Base-by-base conservation (phyloP, 2,888 invertebrate genomes). In the Hemistola chrysoprasaria region DNA sequence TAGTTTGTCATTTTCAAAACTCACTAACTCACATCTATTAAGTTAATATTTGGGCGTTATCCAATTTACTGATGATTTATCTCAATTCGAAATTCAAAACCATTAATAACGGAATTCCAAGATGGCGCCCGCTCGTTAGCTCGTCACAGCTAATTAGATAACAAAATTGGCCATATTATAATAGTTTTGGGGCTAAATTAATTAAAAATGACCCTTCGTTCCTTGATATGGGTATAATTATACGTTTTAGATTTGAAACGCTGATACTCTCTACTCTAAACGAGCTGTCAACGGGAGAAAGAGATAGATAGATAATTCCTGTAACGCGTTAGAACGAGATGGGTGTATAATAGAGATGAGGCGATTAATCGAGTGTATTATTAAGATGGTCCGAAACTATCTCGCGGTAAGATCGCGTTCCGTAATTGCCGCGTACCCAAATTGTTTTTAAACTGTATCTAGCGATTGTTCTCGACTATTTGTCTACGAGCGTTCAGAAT, bases 181-280 rank as follows among this genome's bases (percentile, higher is more conserved):
- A 85, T 85, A 85, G 82, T 83, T 84, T 77, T 72, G 80, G 75
- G 65, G 68, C 71, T 83, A 85, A 88, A 87, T 88, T 86, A 88
- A 87, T 87, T 87, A 87, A 80, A 83, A 85, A 78, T 77, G 72
- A 76, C 76, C 76, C 73, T 76, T 72, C 71, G 71, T 62, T 69
- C 65, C 75, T 72, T 85, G 87, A 88, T 88, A 85, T 84, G 86
- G 87, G 87, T 87, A 85, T 86, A 87, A 87, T 87, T 87, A 88
- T 82, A 76, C 78, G 76, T 78, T 73, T 76, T 78, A 80, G 87
- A 87, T 88, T 78, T 73, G 66, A 68, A 78, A 77, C 62, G 69
- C 70, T 72, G 86, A 86, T 86, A 87, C 62, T 65, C 55, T 67
- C 65, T 71, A 78, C 76, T 74, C 71, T 71, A 70, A 80, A 78